Base-by-base conservation (phyloP, 2,113 vertebrate genomes). In the Siniperca knerii region DNA sequence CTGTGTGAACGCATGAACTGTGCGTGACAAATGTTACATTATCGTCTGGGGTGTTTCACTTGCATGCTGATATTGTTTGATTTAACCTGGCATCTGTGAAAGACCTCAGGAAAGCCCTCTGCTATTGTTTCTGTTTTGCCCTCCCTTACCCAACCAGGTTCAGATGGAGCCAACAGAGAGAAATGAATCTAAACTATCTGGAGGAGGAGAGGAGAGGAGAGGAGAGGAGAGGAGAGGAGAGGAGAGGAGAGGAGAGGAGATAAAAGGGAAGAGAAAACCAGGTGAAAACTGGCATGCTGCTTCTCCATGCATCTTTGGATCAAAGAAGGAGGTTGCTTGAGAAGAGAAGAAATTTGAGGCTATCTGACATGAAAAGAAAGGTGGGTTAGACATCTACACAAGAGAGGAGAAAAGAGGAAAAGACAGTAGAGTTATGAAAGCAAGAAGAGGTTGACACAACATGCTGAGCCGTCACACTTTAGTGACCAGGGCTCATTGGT, bases 31-130 rank as follows among this genome's bases (percentile, higher is more conserved):
- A 91, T 91, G 90, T 84, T 79, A 68, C 81, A 86, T 90, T 89
- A 90, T 90, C 66, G 35, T 90, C 73, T 60, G 18, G 81, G 77
- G 87, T 81, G 81, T 88, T 94, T 89, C 86, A 86, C 85, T 91
- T 80, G 84, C 87, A 84, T 86, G 84, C 77, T 87, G 91, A 89
- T 90, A 82, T 85, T 54, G 86, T 89, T 83, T 93, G 87, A 90
- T 89, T 93, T 79, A 85, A 79, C 83, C 72, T 90, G 87, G 76
- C 87, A 89, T 88, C 82, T 89, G 61, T 79, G 79, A 83, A 90
- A 81, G 85, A 88, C 82, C 81, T 70, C 85, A 83, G 84, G 89
- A 92, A 88, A 89, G 55, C 70, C 67, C 71, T 78, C 8, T 72
- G 78, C 78, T 83, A 55, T 82, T 90, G 67, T 84, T 84, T 81